Percentiles rank a stretch among this genome's conserved stretches.
Evolutionary conservation across 2,888 invertebrate genomes (phyloP).

Genomic region (Tachystola acroxantha): DNA sequence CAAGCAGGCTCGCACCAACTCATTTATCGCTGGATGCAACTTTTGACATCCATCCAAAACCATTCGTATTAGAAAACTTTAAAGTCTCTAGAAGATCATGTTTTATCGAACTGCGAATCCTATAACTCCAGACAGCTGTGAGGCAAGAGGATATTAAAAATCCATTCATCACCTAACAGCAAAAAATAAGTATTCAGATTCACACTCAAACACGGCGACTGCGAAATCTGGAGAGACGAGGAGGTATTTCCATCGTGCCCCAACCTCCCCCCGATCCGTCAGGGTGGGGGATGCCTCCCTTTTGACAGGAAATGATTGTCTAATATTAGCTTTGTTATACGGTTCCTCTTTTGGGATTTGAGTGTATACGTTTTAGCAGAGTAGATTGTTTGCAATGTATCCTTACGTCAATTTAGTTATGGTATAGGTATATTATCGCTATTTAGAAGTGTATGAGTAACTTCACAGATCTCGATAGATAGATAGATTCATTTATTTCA

Average conservation of each 20-base stretch:
- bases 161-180: constrained; percentile 64
- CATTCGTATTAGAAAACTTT: too few species aligned
- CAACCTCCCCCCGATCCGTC: constrained; percentile 36
- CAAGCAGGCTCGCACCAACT: too few species aligned
- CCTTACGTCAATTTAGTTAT: background rate
- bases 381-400: constrained; percentile 3
- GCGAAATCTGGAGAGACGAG: constrained; percentile 69
- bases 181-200: constrained; percentile 72
- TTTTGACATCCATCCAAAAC: too few species aligned
- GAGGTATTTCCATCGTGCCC: constrained; percentile 54
- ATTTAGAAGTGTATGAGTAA: background rate
- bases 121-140: constrained; percentile 48
- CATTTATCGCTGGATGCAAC: too few species aligned
- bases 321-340: constrained; percentile 77
- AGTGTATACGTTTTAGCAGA: constrained; percentile 5
- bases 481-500: too few species aligned
- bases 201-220: constrained; percentile 65
- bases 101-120: too few species aligned
- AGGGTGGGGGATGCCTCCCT: constrained; percentile 51
- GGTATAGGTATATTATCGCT: background rate
- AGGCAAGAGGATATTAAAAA: constrained; percentile 70
- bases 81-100: too few species aligned
- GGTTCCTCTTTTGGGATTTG: constrained; percentile 64
- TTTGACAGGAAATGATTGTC: constrained; percentile 78
- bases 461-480: too few species aligned